Percentiles rank a stretch among this genome's conserved stretches.
Evolutionary conservation across 2,797 vertebrate genomes (phyloP).

Genomic region (Choloepus didactylus): DNA sequence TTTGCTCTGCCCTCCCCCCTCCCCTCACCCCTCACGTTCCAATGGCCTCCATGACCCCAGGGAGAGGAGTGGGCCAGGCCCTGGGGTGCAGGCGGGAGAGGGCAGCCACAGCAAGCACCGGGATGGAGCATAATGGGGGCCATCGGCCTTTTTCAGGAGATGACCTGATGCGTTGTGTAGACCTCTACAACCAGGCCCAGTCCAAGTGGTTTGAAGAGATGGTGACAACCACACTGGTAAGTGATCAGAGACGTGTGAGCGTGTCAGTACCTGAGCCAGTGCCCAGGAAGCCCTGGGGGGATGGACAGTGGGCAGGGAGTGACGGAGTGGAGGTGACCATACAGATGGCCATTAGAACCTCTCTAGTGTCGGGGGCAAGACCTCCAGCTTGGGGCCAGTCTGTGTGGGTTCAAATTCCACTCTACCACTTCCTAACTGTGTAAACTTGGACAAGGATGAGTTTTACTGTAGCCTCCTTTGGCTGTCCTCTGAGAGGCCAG

Average conservation of each 20-base stretch:
- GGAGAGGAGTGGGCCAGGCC: neutral
- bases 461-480: neutral
- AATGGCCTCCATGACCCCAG: neutral
- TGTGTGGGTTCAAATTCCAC: fast-evolving
- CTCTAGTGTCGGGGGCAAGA: neutral
- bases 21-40: neutral
- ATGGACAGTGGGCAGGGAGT: fast-evolving
- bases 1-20: neutral
- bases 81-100: fast-evolving
- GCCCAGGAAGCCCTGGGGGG: neutral
- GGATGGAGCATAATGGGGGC: neutral
- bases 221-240: conserved; percentile 98
- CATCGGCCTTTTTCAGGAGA: conserved; percentile 91
- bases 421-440: neutral
- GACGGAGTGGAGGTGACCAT: fast-evolving
- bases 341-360: neutral
- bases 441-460: neutral
- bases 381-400: neutral
- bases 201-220: conserved; percentile 99
- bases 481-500: neutral
- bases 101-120: neutral
- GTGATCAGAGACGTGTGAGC: conserved; percentile 30
- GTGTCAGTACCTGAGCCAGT: fast-evolving
- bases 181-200: conserved; percentile 98
- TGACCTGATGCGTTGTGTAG: conserved; percentile 98